Evolutionary conservation across 2,888 invertebrate genomes (phyloP), one percentile per base, ranked within the genome.

Genomic region (Lepetodrilus schrolli): DNA sequence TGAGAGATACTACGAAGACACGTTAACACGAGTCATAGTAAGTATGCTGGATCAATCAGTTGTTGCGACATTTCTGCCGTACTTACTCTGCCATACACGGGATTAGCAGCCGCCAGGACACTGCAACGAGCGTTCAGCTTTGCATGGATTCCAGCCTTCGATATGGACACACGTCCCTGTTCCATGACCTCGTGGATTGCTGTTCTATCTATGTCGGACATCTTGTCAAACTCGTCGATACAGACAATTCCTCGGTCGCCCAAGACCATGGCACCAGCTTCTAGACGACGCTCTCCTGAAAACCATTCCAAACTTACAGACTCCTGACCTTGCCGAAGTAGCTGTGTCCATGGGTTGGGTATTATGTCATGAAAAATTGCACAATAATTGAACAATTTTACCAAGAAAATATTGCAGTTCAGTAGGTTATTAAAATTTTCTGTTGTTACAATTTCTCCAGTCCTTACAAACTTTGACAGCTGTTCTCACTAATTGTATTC

Each of bases 151-250:
- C 93, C 99, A 23, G 99, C 99, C 92, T 99, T 99, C 20, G 99
- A 96, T 86, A 99, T 99, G 7, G 99, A 98, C 2, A 99, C 93
- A 68, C 93, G 90, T 4, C 99, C 99, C 91, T 99, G 99, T 92
- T 99, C 99, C 99, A 99, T 97, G 4, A 99, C 99, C 92, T 99
- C 99, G 91, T 99, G 99, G 82, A 99, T 99, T 47, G 99, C 98
- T 0, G 99, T 99, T 86, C 99, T 93, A 92, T 99, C 99, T 78
- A 98, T 95, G 91, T 99, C 99, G 0, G 97, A 97, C 99, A 99
- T 99, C 92, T 92, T 92, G 92, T 99, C 99, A 91, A 99, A 99
- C 92, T 99, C 99, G 91, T 99, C 97, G 82, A 94, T 94, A 90
- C 99, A 99, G 65, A 99, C 99, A 66, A 99, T 96, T 30, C 99